Evolutionary conservation across 2,113 vertebrate genomes (phyloP).

Genomic region (Rhinoptilus africanus): DNA sequence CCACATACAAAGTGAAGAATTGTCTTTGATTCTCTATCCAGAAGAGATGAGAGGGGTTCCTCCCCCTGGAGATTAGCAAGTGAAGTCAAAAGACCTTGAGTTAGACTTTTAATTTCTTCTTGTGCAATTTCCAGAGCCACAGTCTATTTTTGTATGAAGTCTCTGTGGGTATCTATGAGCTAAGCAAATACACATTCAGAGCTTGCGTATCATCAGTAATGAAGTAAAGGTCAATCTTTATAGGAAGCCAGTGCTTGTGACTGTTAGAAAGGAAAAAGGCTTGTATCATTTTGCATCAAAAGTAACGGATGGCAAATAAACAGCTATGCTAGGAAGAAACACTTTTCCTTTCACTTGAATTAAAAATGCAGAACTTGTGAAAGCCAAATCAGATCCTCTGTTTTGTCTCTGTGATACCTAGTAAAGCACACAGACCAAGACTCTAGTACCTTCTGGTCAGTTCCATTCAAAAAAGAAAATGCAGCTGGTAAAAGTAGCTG

Average conservation of each 20-base stretch:
- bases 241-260: not conserved
- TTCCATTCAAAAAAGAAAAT: not conserved
- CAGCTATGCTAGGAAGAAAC: not conserved
- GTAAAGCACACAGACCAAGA: not conserved
- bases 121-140: not conserved
- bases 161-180: not conserved
- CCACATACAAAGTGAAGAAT: not conserved
- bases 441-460: not conserved
- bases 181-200: slow-evolving; percentile 26
- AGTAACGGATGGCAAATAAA: not conserved
- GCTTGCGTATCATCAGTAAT: not conserved
- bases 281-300: not conserved
- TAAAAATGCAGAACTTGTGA: not conserved
- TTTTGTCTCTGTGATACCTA: not conserved
- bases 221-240: slow-evolving; percentile 35
- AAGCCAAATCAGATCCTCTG: not conserved
- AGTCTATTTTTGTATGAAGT: not conserved
- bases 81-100: slow-evolving; percentile 4
- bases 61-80: not conserved
- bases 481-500: not conserved
- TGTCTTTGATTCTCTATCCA: not conserved
- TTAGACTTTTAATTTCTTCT: slow-evolving; percentile 1
- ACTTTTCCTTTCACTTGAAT: not conserved
- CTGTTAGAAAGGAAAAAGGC: not conserved
- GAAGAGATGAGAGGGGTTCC: not conserved